These are phyloP conservation scores for Apostichopus japonicus DNA, from an alignment of 35 echinoderm and acorn worm species.

Conservation along the genomic window DNA sequence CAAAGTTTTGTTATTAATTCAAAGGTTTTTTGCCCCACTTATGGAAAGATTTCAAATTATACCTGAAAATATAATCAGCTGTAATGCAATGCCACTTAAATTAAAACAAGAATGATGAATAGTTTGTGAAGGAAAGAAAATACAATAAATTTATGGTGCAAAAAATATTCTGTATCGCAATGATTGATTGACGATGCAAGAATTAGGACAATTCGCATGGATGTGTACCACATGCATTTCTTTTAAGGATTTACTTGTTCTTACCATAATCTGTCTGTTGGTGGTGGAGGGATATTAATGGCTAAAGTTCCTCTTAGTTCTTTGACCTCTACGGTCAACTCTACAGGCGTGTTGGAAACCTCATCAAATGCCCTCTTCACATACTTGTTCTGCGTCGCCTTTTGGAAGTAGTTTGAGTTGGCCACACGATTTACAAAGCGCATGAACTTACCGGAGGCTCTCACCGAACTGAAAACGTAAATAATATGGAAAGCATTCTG, in stretches of 20 bases:
- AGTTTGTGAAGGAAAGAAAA: too few species aligned
- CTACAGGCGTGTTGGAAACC: conserved; percentile 88
- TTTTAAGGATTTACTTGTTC: neutral
- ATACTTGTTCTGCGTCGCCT: conserved; percentile 92
- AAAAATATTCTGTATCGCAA: too few species aligned
- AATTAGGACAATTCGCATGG: too few species aligned
- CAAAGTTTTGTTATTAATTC: too few species aligned
- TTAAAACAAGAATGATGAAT: too few species aligned
- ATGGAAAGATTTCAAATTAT: too few species aligned
- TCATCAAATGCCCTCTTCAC: conserved; percentile 90
- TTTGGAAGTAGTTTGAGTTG: conserved; percentile 96
- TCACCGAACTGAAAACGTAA: neutral
- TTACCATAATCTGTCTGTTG: conserved; percentile 97
- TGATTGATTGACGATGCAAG: too few species aligned
- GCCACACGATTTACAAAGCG: conserved; percentile 87
- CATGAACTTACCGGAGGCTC: conserved; percentile 81
- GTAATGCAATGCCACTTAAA: too few species aligned
- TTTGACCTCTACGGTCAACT: conserved; percentile 90
- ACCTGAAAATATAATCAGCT: too few species aligned
- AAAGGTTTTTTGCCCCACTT: too few species aligned
- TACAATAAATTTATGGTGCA: too few species aligned
- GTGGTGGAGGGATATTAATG: conserved; percentile 93
- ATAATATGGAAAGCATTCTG: neutral
- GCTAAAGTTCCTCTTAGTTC: conserved; percentile 78
- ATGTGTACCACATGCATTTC: too few species aligned